A percentile compares a stretch with the other conserved stretches of the same genome.
These are phyloP conservation scores for Elysia crispata DNA, from an alignment of 2,888 invertebrate species.

Conservation along the genomic window DNA sequence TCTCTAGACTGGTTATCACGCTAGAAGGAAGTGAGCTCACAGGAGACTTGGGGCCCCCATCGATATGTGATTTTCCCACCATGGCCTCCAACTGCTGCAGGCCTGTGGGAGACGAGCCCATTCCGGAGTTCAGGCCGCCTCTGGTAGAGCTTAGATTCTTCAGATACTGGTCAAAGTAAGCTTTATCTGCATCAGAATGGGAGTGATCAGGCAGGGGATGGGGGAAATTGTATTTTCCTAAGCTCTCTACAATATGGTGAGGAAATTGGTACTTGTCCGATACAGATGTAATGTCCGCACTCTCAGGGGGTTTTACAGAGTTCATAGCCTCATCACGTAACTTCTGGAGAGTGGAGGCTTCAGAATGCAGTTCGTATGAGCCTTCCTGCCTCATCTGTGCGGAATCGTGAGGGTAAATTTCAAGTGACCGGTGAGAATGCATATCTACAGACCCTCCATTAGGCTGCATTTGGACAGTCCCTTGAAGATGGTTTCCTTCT, in stretches of 20 bases:
- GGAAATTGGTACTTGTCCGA: conserved; percentile 39
- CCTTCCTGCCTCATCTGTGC: too few relatives aligned
- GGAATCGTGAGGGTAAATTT: too few relatives aligned
- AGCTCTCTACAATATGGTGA: conserved; percentile 5
- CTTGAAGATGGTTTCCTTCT: conserved; percentile 34
- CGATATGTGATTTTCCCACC: conserved; percentile 55
- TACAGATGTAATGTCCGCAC: conserved; percentile 9
- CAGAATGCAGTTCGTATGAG: not conserved
- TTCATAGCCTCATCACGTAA: conserved; percentile 12
- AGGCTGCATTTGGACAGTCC: conserved; percentile 36
- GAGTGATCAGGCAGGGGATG: conserved; percentile 42
- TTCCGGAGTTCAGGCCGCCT: conserved; percentile 32
- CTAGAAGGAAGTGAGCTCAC: conserved; percentile 50
- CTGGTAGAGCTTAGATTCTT: conserved; percentile 61
- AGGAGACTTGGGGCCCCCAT: conserved; percentile 47
- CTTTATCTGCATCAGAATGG: conserved; percentile 69
- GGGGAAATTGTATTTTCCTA: conserved; percentile 27
- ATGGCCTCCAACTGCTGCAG: conserved; percentile 54
- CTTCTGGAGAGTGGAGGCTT: conserved; percentile 44
- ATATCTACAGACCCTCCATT: not conserved
- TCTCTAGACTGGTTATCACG: conserved; percentile 53
- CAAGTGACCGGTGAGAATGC: too few relatives aligned
- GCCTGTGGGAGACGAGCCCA: conserved; percentile 46
- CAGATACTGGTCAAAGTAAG: conserved; percentile 72
- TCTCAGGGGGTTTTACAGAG: conserved; percentile 38